phyloP scores from a whole-genome alignment of 2,888 invertebrate genomes.

The Barypeithes pellucidus region DNA sequence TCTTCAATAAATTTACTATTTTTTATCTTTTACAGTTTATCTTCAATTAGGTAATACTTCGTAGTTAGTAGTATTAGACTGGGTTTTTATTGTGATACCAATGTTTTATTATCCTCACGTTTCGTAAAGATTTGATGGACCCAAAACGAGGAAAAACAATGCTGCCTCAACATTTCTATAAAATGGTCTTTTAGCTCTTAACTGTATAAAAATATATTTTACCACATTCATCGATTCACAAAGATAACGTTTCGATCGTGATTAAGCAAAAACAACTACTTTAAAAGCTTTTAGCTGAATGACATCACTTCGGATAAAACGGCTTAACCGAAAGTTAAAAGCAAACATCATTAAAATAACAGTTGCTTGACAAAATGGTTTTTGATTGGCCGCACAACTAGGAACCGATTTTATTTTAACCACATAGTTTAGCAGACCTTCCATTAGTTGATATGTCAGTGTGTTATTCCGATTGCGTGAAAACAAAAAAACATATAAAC shows the following conservation, averaged over 20 bases:
- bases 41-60: too few species aligned
- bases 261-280: constrained; percentile 18
- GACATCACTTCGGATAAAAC: constrained; percentile 6
- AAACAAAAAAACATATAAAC: not conserved
- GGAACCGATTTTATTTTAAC: constrained; percentile 6
- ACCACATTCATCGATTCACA: not conserved
- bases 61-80: too few species aligned
- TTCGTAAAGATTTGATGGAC: too few species aligned
- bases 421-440: not conserved
- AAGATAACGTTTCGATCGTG: constrained; percentile 4
- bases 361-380: constrained; percentile 34
- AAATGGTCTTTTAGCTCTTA: too few species aligned
- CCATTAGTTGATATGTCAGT: constrained; percentile 4
- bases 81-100: too few species aligned
- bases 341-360: constrained; percentile 42
- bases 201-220: not conserved
- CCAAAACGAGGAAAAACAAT: too few species aligned
- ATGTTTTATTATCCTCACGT: too few species aligned
- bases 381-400: constrained; percentile 13
- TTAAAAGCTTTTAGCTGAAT: constrained; percentile 24
- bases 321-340: constrained; percentile 31
- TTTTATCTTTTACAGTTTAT: too few species aligned
- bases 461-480: constrained; percentile 1
- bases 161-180: too few species aligned
- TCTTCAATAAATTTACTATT: too few species aligned